A percentile compares a stretch with the other conserved stretches of the same genome.
Conservation (phyloP, 1,140 invertebrate genomes). For the Pinna nobilis region DNA sequence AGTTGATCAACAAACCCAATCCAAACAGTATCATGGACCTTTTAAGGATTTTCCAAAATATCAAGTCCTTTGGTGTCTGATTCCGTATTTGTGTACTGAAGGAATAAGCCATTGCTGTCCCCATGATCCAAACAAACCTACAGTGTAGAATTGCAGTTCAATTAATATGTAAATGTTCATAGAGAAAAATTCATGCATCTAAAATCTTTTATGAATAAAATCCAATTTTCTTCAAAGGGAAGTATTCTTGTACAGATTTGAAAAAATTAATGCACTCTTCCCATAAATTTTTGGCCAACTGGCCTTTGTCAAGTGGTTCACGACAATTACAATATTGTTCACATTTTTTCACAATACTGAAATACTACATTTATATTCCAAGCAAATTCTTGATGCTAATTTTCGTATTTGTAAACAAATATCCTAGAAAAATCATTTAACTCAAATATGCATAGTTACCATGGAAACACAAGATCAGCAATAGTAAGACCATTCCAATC, state of each 20-base stretch:
- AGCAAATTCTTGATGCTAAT: too few species aligned
- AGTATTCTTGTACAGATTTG: too few species aligned
- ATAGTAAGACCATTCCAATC: conserved; percentile 95
- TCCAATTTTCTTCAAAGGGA: too few species aligned
- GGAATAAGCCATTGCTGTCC: conserved; percentile 90
- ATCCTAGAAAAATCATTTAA: too few species aligned
- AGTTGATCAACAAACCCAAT: conserved; percentile 69
- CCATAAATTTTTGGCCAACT: too few species aligned
- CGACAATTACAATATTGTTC: too few species aligned
- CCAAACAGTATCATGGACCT: conserved; percentile 80
- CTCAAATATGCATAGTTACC: conserved; percentile 82
- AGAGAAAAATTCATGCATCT: not conserved
- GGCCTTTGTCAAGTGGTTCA: too few species aligned
- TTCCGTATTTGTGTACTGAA: conserved; percentile 83
- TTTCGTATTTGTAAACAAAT: too few species aligned
- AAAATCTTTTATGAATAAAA: not conserved
- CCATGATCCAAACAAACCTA: conserved; percentile 95
- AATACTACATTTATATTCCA: too few species aligned
- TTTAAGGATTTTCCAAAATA: conserved; percentile 76
- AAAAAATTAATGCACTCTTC: too few species aligned
- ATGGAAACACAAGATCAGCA: conserved; percentile 96
- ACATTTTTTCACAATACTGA: too few species aligned
- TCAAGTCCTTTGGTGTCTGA: conserved; percentile 78
- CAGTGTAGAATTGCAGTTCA: not conserved
- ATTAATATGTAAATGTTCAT: not conserved